Conservation (phyloP, 2,888 invertebrate genomes). For the Conus canariensis region DNA sequence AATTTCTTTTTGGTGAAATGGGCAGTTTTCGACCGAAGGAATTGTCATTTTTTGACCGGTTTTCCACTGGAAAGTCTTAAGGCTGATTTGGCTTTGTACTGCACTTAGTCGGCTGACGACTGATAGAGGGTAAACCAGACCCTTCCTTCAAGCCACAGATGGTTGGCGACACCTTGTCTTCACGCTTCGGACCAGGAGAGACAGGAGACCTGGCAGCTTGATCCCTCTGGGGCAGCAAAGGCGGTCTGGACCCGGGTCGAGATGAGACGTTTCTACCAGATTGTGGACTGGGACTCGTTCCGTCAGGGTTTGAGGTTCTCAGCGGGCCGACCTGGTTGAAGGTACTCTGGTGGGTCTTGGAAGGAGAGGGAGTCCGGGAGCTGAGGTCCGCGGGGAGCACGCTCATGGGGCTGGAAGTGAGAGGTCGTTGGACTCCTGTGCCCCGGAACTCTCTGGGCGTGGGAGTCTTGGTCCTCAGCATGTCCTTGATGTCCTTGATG, state of each 20-base stretch:
- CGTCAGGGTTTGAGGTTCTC: background rate
- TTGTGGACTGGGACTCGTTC: no score
- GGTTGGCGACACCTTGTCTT: background rate
- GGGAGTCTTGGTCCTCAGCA: constrained; percentile 48
- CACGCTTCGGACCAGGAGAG: background rate
- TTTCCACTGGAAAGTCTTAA: constrained; percentile 20
- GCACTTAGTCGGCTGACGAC: background rate
- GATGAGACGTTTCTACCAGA: background rate
- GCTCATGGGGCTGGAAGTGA: constrained; percentile 36
- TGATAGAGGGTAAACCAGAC: background rate
- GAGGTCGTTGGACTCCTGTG: constrained; percentile 38
- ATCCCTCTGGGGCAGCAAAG: background rate
- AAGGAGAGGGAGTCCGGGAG: background rate
- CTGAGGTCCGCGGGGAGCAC: constrained; percentile 27
- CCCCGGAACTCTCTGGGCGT: background rate
- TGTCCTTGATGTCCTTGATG: constrained; percentile 64
- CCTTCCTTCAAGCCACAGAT: constrained; percentile 35
- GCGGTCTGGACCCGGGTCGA: background rate
- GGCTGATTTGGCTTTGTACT: constrained; percentile 12
- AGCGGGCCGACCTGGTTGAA: constrained; percentile 5
- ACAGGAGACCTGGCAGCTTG: background rate
- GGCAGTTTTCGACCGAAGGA: no score
- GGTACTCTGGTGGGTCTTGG: background rate
- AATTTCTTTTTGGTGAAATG: no score
- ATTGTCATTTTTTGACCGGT: background rate